phyloP scores from a whole-genome alignment of 2,797 vertebrate genomes.

The Sebastes aleutianus region DNA sequence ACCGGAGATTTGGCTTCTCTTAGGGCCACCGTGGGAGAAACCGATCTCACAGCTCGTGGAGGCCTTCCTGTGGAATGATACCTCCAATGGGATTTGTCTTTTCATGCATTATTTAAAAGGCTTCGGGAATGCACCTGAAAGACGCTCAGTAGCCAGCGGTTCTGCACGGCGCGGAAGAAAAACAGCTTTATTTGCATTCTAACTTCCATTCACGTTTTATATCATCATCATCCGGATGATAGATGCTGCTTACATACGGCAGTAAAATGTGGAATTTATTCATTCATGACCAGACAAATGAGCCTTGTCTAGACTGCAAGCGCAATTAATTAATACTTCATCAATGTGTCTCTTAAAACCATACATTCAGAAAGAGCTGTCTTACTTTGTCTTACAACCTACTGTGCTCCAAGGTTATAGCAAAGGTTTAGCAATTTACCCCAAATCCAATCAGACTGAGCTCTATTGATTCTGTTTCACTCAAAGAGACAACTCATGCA shows the following conservation, averaged over 20 bases:
- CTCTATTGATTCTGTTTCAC: not conserved
- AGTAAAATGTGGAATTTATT: conserved; percentile 12
- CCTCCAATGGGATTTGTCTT: conserved; percentile 69
- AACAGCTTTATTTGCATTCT: conserved; percentile 9
- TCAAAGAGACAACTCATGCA: not conserved
- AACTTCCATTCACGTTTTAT: not conserved
- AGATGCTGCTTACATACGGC: not conserved
- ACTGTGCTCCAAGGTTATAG: not conserved
- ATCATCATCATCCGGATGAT: conserved; percentile 15
- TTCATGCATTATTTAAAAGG: conserved; percentile 76
- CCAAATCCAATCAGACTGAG: not conserved
- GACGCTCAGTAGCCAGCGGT: conserved; percentile 28
- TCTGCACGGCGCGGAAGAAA: conserved; percentile 21
- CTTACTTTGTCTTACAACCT: not conserved
- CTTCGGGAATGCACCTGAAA: conserved; percentile 62
- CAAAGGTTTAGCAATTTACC: not conserved
- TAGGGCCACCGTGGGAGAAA: conserved; percentile 17
- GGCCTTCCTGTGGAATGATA: conserved; percentile 63
- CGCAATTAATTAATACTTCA: not conserved
- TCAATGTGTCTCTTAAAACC: not conserved
- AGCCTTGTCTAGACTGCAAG: conserved; percentile 7
- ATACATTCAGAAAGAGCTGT: not conserved
- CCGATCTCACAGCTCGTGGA: conserved; percentile 38
- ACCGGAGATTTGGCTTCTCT: conserved; percentile 31
- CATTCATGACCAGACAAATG: not conserved